Evolutionary conservation across 2,113 vertebrate genomes (phyloP), one percentile per base, ranked within the genome.

Genomic region (Ptilonorhynchus violaceus): DNA sequence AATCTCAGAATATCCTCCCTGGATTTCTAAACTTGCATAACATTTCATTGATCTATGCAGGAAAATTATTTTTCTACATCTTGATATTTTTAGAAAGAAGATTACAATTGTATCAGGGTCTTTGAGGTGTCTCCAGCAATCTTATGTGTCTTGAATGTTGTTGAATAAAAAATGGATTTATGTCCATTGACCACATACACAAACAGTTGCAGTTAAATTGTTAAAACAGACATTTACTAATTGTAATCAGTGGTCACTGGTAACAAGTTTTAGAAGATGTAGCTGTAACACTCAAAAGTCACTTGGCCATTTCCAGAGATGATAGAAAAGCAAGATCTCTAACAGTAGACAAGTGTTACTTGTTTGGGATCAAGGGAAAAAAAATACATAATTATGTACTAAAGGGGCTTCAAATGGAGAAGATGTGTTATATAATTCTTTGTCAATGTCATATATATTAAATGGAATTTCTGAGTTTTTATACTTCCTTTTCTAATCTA

Each of bases 361-460:
- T 91, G 47, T 74, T 88, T 63, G 44, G 37, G 24, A 88, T 83
- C 17, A 55, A 88, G 63, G 63, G 18, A 63, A 68, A 77, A 68
- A 25, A 25, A 41, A 20, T 1, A 5, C 10, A 27, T 64, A 74
- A 67, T 91, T 60, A 44, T 41, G 22, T 58, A 60, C 37, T 62
- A 93, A 68, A 85, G 18, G 24, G n/a, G 5, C 20, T 93, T 91
- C 73, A 88, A 83, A 77, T 63, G 33, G 56, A 86, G 81, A 86
- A 91, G 30, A 12, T 89, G 22, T 64, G 56, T 89, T 96, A 58
- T 62, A 73, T 52, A 85, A 86, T 56, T 58, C 39, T 83, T 82
- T 94, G 50, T 72, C 73, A 95, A 86, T 95, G n/a, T 33, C 68
- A 87, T 72, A 59, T 88, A 72, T 72, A 72, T 63, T 88, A 93